Evolutionary conservation across 2,888 invertebrate species (phyloP).

Genomic region (Caenorhabditis doughertyi): DNA sequence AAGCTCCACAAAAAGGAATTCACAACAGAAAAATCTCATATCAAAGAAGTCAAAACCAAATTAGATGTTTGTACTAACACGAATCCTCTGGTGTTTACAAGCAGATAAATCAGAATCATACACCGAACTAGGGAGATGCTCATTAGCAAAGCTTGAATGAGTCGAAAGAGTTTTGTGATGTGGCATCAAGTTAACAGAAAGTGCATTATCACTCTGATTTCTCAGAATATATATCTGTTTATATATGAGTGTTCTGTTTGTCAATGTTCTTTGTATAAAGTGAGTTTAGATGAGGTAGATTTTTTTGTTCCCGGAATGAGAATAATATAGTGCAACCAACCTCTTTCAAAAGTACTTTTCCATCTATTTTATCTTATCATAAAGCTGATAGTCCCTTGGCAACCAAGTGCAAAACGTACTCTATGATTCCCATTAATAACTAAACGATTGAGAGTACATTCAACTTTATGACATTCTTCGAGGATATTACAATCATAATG

Average conservation of each 20-base stretch:
- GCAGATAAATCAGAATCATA: neutral
- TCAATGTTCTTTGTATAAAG: neutral
- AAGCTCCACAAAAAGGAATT: neutral
- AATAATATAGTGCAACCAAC: too few species aligned
- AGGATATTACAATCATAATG: too few species aligned
- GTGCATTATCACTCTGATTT: slow-evolving; percentile 26
- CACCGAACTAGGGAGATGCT: slow-evolving; percentile 13
- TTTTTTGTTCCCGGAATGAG: too few species aligned
- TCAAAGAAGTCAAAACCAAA: neutral
- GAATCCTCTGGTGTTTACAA: neutral
- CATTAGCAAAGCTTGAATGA: slow-evolving; percentile 43
- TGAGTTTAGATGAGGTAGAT: neutral
- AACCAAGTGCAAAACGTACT: too few species aligned
- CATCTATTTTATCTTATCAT: too few species aligned
- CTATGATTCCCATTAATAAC: too few species aligned
- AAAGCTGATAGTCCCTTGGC: too few species aligned
- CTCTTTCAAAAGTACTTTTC: too few species aligned
- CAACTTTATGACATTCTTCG: too few species aligned
- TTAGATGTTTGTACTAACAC: neutral
- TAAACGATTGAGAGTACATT: too few species aligned
- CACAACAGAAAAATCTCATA: neutral
- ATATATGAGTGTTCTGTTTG: neutral
- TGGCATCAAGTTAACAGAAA: slow-evolving; percentile 4
- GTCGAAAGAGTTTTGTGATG: slow-evolving; percentile 1
- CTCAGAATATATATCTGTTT: slow-evolving; percentile 3